phyloP scores from a whole-genome alignment of 2,113 vertebrate species.

The Archocentrus centrarchus region DNA sequence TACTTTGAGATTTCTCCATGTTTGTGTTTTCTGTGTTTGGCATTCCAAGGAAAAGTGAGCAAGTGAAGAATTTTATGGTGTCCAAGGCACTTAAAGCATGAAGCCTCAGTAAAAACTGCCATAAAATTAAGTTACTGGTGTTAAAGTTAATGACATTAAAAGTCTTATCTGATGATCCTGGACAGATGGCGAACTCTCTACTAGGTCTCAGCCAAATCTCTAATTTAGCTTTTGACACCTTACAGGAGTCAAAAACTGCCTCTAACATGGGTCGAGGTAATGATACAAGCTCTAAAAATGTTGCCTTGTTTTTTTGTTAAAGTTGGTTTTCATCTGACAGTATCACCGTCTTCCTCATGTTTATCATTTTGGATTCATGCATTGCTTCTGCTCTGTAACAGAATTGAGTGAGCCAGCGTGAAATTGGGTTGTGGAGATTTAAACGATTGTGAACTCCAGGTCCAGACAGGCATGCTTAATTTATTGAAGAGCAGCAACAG shows the following conservation, averaged over 20 bases:
- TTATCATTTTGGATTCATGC: slow-evolving; percentile 9
- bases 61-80: background rate
- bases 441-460: slow-evolving; percentile 7
- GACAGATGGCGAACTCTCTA: background rate
- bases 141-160: background rate
- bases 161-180: background rate
- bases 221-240: background rate
- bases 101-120: background rate
- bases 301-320: background rate
- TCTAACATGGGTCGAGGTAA: background rate
- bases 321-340: background rate
- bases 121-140: background rate
- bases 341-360: background rate
- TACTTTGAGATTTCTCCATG: too few species aligned
- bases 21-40: too few species aligned
- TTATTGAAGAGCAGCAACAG: slow-evolving; percentile 35
- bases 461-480: slow-evolving; percentile 21
- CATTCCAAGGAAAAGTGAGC: background rate
- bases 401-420: slow-evolving; percentile 7
- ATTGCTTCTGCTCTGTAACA: background rate
- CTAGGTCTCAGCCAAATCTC: background rate
- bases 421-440: slow-evolving; percentile 20
- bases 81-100: too few species aligned
- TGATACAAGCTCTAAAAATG: background rate
- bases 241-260: background rate